Conservation (phyloP, 2,113 vertebrate species). For the Corythornis madagascariensis region DNA sequence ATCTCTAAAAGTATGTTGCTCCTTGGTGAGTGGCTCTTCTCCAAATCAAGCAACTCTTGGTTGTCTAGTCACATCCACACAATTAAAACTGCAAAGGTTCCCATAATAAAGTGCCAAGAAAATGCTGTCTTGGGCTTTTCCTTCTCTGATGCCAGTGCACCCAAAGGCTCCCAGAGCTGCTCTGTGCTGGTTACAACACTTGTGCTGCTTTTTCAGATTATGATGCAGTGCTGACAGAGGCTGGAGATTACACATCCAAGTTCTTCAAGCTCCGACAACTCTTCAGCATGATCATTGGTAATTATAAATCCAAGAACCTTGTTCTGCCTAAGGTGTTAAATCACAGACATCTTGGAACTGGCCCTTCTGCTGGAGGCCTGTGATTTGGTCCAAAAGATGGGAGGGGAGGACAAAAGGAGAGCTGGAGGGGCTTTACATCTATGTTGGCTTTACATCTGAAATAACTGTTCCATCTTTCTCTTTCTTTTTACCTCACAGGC, state of each 20-base stretch:
- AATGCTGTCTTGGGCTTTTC: not conserved
- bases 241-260: conserved; percentile 93
- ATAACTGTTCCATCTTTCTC: not conserved
- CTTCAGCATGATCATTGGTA: conserved; percentile 82
- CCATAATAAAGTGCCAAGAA: not conserved
- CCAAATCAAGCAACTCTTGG: not conserved
- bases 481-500: conserved; percentile 45
- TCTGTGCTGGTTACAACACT: not conserved
- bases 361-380: not conserved
- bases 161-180: not conserved
- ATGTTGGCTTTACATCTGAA: not conserved
- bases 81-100: not conserved
- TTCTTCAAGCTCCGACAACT: conserved; percentile 87
- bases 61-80: not conserved
- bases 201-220: conserved; percentile 83
- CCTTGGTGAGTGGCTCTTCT: not conserved
- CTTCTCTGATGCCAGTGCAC: not conserved
- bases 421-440: not conserved
- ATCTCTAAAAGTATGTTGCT: not conserved
- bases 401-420: not conserved
- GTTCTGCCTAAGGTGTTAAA: not conserved
- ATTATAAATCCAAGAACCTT: not conserved
- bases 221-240: conserved; percentile 90
- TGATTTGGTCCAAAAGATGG: not conserved
- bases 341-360: not conserved